phyloP scores from a whole-genome alignment of 1,140 invertebrate genomes.

The Coptotermes formosanus region DNA sequence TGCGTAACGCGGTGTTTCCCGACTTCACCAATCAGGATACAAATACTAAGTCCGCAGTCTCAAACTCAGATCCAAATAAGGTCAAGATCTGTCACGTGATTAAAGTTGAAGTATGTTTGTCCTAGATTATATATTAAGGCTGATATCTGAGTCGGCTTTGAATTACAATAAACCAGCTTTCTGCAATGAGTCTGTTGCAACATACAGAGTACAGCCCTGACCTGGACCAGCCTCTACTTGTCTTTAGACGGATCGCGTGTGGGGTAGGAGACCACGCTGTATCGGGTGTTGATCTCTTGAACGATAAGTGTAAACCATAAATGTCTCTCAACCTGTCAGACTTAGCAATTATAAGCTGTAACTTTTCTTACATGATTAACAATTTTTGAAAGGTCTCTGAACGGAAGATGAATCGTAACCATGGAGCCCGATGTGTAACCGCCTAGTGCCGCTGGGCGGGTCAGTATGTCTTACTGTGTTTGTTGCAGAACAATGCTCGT shows the following conservation, averaged over 20 bases:
- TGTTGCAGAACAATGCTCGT: background rate
- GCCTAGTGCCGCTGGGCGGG: background rate
- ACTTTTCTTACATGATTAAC: background rate
- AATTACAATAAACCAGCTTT: too few relatives aligned
- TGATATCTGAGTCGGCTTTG: too few relatives aligned
- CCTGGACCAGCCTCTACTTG: background rate
- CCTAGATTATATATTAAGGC: too few relatives aligned
- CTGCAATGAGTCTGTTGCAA: background rate
- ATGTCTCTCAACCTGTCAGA: background rate
- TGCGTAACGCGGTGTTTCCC: too few relatives aligned
- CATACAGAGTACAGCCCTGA: background rate
- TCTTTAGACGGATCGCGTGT: background rate
- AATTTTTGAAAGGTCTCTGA: background rate
- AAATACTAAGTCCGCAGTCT: too few relatives aligned
- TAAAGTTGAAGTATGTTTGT: too few relatives aligned
- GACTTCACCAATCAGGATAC: too few relatives aligned
- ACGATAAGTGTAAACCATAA: background rate
- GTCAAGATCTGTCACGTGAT: too few relatives aligned
- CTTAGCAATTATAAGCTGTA: background rate
- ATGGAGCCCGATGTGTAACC: background rate
- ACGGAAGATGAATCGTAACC: background rate
- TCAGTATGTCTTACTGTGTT: background rate
- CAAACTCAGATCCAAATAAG: too few relatives aligned
- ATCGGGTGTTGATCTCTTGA: background rate
- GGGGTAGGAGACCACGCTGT: background rate